Base-by-base conservation (phyloP, 1,140 invertebrate genomes). In the Bradysia coprophila region DNA sequence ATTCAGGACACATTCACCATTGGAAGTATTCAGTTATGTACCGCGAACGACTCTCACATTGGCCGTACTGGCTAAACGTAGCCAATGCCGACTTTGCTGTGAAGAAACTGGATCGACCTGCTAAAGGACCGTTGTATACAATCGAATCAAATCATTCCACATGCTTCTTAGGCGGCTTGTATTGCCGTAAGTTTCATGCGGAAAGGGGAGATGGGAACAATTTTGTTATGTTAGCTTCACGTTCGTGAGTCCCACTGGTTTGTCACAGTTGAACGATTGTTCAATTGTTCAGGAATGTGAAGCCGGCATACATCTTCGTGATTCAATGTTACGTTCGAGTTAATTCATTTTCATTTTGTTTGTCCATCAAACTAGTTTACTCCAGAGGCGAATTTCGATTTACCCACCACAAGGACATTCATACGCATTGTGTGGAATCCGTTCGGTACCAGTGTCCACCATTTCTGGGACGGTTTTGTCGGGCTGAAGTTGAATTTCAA, bases 1-100 rank as follows among this genome's bases (percentile, higher is more conserved):
- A 79, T 54, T 69, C 64, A 49, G 75, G 75, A 2, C 73, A 76
- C 54, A 72, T 70, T 45, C 67, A 76, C 41, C 65, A 76, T 46
- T 81, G 77, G 78, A 69, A 73, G 47, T 82, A 81, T 54, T 68
- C 71, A 1, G 74, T 76, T 0, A 48, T 67, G 45, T 82, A 81
- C 49, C 69, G 62, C 2, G 78, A 82, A 53, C 57, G 67, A 46
- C 57, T 81, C 3, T 72, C 70, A 32, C 63, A 75, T 39, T 62
- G 78, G 54, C 76, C 78, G 1, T 65, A 69, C 46, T 64, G 78
- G 45, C 49, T 62, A 46, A 76, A 76, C 50, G 51, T 50, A 13
- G 71, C 65, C 2, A 51, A 62, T 28, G 77, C 67, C 1, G 62
- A 74, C 49, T 80, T 68, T 51, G 62, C 68, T 33, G 57, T 79